phyloP scores from a whole-genome alignment of 2,797 vertebrate genomes.

The Xiphophorus birchmanni region DNA sequence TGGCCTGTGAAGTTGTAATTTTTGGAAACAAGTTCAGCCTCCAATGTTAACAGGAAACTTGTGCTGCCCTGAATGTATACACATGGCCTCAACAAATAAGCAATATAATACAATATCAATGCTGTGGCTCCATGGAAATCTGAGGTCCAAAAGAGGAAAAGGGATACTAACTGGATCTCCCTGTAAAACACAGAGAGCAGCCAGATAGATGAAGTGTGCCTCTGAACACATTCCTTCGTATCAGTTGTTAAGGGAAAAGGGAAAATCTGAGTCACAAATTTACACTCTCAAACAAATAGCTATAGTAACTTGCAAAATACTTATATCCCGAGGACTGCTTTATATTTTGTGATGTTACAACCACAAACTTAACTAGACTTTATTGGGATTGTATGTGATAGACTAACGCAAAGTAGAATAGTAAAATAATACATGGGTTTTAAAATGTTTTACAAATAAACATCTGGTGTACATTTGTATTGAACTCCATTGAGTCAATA shows the following conservation, averaged over 20 bases:
- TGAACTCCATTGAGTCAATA: neutral
- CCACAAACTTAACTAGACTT: neutral
- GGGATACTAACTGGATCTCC: conserved; percentile 23
- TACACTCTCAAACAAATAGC: conserved; percentile 50
- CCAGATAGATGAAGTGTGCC: conserved; percentile 34
- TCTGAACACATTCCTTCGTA: conserved; percentile 38
- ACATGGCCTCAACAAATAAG: conserved; percentile 77
- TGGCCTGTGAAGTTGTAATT: conserved; percentile 72
- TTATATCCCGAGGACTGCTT: neutral
- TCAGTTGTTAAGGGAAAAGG: conserved; percentile 45
- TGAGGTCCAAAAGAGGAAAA: conserved; percentile 7
- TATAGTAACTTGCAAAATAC: conserved; percentile 7
- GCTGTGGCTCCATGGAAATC: conserved; percentile 59
- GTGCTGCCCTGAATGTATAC: conserved; percentile 74
- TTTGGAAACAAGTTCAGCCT: conserved; percentile 66
- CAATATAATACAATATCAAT: conserved; percentile 71
- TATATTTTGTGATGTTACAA: neutral
- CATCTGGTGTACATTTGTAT: neutral
- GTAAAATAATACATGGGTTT: neutral
- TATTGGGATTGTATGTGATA: neutral
- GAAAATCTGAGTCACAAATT: conserved; percentile 36
- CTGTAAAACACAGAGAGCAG: conserved; percentile 23
- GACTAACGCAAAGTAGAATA: neutral
- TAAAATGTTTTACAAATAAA: neutral
- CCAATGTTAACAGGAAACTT: conserved; percentile 79